phyloP scores from a whole-genome alignment of 2,113 vertebrate species.

The Triplophysa dalaica region DNA sequence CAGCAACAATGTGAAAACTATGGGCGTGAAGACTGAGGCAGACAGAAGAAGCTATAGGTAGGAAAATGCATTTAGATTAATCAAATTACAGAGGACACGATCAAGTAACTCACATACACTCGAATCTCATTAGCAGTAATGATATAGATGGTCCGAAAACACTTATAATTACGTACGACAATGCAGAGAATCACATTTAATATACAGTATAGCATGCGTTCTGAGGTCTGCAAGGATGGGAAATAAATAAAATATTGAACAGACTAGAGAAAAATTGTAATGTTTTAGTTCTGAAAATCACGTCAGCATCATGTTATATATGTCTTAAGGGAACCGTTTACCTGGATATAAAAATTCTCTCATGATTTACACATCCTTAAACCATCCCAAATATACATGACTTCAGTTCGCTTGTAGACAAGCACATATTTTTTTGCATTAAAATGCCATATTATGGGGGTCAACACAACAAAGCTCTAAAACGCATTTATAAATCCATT shows the following conservation, averaged over 20 bases:
- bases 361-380: no score
- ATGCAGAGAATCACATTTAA: background rate
- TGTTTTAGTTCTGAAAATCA: background rate
- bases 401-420: no score
- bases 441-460: no score
- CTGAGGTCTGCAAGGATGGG: background rate
- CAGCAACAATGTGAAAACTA: conserved; percentile 6
- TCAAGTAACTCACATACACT: background rate
- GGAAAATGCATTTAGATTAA: background rate
- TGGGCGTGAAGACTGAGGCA: background rate
- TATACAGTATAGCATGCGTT: background rate
- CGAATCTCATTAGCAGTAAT: background rate
- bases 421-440: no score
- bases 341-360: no score
- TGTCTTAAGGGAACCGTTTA: no score
- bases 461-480: no score
- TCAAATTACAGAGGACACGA: background rate
- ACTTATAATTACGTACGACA: background rate
- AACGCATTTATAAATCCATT: no score
- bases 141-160: background rate
- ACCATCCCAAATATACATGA: no score
- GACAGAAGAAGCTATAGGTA: background rate
- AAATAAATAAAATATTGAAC: background rate
- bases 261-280: background rate
- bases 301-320: no score